Conservation (phyloP, 1,140 invertebrate species). For the Tetramorium parvispinum region DNA sequence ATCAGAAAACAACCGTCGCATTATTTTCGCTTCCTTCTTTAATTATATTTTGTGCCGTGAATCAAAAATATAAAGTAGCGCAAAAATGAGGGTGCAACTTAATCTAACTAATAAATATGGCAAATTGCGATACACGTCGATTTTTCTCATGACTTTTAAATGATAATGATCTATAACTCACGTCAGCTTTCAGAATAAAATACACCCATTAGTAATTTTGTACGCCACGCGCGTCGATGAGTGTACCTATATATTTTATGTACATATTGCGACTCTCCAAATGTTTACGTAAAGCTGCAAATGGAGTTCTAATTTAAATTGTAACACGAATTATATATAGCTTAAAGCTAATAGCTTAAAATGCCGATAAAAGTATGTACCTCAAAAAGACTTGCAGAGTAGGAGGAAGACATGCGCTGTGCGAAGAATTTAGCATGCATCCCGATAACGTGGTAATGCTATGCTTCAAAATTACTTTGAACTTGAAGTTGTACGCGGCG, state of each 20-base stretch:
- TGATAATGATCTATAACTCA: not conserved
- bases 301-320: not conserved
- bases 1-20: not conserved
- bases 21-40: not conserved
- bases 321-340: not conserved
- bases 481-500: not conserved
- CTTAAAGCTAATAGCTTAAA: not conserved
- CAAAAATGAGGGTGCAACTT: not conserved
- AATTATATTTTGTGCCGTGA: not conserved
- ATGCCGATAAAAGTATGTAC: not conserved
- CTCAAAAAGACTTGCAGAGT: not conserved
- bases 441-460: not conserved
- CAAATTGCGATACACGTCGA: not conserved
- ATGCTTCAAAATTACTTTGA: not conserved
- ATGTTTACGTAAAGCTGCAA: not conserved
- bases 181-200: not conserved
- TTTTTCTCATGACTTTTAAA: not conserved
- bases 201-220: not conserved
- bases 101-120: not conserved
- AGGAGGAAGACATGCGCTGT: not conserved
- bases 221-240: not conserved
- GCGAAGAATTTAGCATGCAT: not conserved
- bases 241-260: not conserved
- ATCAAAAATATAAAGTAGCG: slow-evolving; percentile 1
- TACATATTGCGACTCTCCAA: not conserved